Percentiles rank a stretch among this genome's conserved stretches.
Conservation (phyloP, 2,797 vertebrate genomes). For the Meda fulgida region DNA sequence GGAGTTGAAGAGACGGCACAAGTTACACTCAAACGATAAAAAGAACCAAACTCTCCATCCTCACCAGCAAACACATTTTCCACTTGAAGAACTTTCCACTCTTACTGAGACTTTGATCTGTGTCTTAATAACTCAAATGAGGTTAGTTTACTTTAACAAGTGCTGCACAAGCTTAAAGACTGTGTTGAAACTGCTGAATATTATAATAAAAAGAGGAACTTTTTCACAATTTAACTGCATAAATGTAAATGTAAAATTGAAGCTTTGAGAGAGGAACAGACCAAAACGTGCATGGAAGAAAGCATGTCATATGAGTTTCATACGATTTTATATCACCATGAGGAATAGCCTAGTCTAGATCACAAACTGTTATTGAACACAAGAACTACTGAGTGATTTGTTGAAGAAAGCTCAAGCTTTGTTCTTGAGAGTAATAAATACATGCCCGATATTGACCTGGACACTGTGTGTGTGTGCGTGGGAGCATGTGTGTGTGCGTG, state of each 20-base stretch:
- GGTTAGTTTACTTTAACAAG: neutral
- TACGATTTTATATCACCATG: neutral
- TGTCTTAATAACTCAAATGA: constrained; percentile 6
- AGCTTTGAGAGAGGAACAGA: neutral
- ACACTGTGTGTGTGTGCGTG: too few species aligned
- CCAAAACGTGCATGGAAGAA: neutral
- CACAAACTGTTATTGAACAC: too few species aligned
- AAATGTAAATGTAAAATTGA: too few species aligned
- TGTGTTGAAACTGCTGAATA: neutral
- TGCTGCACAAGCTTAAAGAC: neutral
- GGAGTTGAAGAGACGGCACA: neutral
- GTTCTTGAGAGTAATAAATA: neutral
- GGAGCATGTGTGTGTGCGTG: too few species aligned
- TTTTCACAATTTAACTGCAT: neutral
- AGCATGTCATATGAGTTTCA: neutral
- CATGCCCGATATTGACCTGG: neutral
- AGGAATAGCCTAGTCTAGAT: too few species aligned
- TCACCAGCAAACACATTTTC: constrained; percentile 12
- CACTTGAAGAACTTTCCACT: constrained; percentile 14
- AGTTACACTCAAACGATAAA: constrained; percentile 1
- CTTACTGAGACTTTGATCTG: constrained; percentile 14
- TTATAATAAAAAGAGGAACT: neutral
- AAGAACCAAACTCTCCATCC: neutral
- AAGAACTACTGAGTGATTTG: too few species aligned
- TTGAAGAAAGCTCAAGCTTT: too few species aligned